phyloP scores from a whole-genome alignment of 2,888 invertebrate species.

The Teleogryllus oceanicus region DNA sequence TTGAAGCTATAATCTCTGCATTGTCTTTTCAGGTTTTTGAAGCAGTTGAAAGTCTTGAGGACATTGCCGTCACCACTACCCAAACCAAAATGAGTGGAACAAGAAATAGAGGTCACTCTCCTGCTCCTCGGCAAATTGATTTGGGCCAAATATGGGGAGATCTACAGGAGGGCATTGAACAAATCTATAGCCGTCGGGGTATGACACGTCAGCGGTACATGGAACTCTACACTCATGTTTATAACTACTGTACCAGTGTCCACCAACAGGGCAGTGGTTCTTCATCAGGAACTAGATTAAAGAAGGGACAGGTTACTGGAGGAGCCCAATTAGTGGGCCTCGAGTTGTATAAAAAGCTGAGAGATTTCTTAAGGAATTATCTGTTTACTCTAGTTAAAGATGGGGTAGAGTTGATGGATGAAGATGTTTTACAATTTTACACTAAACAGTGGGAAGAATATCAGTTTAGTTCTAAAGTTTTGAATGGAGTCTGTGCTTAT shows the following conservation, averaged over 20 bases:
- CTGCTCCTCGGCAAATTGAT: conserved; percentile 61
- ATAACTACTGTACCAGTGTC: conserved; percentile 97
- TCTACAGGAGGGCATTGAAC: conserved; percentile 86
- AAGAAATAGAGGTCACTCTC: background rate
- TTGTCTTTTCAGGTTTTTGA: too few species aligned
- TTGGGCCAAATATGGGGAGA: conserved; percentile 95
- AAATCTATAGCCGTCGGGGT: conserved; percentile 83
- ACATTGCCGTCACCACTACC: too few species aligned
- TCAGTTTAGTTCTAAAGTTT: conserved; percentile 93
- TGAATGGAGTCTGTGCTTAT: conserved; percentile 96
- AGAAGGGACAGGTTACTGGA: conserved; percentile 56
- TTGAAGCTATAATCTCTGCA: too few species aligned
- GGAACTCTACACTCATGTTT: conserved; percentile 93
- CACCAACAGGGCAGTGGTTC: conserved; percentile 59
- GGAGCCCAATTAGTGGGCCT: conserved; percentile 97
- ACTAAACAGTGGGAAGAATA: conserved; percentile 98
- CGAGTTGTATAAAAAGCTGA: conserved; percentile 90
- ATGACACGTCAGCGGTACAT: conserved; percentile 89
- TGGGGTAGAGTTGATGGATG: conserved; percentile 88
- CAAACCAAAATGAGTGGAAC: background rate
- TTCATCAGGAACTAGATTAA: conserved; percentile 46
- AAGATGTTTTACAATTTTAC: conserved; percentile 93
- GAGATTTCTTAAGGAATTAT: conserved; percentile 86
- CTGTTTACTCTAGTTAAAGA: conserved; percentile 74
- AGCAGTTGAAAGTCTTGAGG: too few species aligned